Evolutionary conservation across 2,888 invertebrate genomes (phyloP), one percentile per base, ranked within the genome.

Genomic region (Sylvicola cinctus): DNA sequence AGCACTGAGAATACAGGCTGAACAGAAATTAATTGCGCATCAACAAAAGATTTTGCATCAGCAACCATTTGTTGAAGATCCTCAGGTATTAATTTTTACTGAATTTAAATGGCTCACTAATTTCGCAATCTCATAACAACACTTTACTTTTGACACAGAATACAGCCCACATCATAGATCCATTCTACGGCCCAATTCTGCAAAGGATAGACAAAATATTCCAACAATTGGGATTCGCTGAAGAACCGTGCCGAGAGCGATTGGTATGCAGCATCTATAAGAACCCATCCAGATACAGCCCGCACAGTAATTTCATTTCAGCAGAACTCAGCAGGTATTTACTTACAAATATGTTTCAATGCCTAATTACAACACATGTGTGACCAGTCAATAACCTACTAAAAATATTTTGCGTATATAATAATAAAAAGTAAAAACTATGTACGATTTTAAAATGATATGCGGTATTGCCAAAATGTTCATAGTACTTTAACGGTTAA

Each of bases 271-370:
- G 76, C 41, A 71, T 85, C 64, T 87, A 87, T 59, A 77, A 74
- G 47, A 79, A 79, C 50, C 87, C 85, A 0, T 63, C 68, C 41
- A 71, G 71, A 45, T 85, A 77, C 47, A 74, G 81, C 39, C 87
- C 85, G 1, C 79, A 81, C 51, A 85, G 85, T 51, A 87, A 87
- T 56, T 66, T 84, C 39, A 68, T 87, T 34, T 85, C 85, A 13
- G 78, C 78, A 29, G 84, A 85, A 52, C 63, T 87, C 31, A 85
- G 85, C 69, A 80, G 85, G 87, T 85, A 55, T 66, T 72, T 63
- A 31, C 32, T 10, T 11, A 12, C 29, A 16, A 8, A 25, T 25
- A 31, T 17, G 31, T 12, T 10, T 15, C 33, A 8, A 10, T 6
- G 10, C 25, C 6, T 25, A 25, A 25, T 8, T 25, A 25, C 25